Percentiles rank a stretch among this genome's conserved stretches.
Evolutionary conservation across 2,113 vertebrate species (phyloP).

Genomic region (Ammospiza caudacuta): DNA sequence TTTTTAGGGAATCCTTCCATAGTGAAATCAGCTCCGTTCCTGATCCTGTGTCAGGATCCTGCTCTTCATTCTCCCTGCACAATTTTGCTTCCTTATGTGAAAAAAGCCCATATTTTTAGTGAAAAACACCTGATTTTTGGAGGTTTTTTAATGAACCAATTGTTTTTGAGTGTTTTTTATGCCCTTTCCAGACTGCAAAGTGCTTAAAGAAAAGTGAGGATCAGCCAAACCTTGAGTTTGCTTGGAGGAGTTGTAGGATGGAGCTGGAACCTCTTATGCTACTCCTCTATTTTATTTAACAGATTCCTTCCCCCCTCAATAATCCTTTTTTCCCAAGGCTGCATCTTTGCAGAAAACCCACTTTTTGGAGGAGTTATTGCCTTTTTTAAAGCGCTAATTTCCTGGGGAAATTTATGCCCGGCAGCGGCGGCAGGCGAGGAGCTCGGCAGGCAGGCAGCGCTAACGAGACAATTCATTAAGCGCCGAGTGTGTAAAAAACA

Average conservation of each 20-base stretch:
- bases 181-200: neutral
- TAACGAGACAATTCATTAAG: slow-evolving; percentile 82
- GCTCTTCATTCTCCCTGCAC: neutral
- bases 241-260: accelerated
- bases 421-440: slow-evolving; percentile 43
- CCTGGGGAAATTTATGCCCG: slow-evolving; percentile 64
- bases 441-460: slow-evolving; percentile 68
- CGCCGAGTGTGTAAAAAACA: slow-evolving; percentile 64
- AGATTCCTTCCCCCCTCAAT: accelerated
- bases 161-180: neutral
- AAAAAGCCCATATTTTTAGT: neutral
- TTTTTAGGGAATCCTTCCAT: neutral
- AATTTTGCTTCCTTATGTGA: neutral
- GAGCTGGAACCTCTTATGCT: neutral
- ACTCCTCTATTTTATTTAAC: neutral
- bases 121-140: neutral
- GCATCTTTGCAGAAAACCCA: slow-evolving; percentile 16
- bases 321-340: neutral
- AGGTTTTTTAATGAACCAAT: neutral
- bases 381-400: slow-evolving; percentile 66
- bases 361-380: slow-evolving; percentile 50
- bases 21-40: neutral
- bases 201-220: neutral
- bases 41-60: neutral
- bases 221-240: neutral